Evolutionary conservation across 2,113 vertebrate genomes (phyloP).

Genomic region (Pseudopipra pipra): DNA sequence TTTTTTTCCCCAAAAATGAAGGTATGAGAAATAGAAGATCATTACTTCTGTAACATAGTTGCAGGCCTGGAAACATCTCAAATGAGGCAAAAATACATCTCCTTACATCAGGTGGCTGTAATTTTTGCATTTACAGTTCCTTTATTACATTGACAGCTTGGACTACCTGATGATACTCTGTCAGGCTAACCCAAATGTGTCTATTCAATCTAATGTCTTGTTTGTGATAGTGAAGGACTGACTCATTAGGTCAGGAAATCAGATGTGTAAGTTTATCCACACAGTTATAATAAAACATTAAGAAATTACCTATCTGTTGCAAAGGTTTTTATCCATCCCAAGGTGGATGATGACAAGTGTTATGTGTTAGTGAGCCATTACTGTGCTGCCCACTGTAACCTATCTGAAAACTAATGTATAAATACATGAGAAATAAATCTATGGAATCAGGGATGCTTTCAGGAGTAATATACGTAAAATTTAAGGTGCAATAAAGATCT

Average conservation of each 20-base stretch:
- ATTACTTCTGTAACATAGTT: not conserved
- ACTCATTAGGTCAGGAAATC: not conserved
- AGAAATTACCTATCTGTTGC: not conserved
- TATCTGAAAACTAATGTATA: not conserved
- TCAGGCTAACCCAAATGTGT: not conserved
- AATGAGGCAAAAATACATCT: not conserved
- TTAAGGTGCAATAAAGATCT: not conserved
- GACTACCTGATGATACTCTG: not conserved
- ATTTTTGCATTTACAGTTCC: constrained; percentile 4
- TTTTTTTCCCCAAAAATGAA: not conserved
- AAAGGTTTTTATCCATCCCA: not conserved
- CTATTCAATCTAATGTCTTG: not conserved
- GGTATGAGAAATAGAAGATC: not conserved
- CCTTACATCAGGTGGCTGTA: not conserved
- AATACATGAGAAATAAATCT: not conserved
- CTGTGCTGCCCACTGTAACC: not conserved
- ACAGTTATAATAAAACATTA: not conserved
- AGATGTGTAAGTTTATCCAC: not conserved
- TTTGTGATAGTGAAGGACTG: not conserved
- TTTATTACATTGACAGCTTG: not conserved
- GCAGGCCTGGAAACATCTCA: not conserved
- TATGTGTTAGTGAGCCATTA: not conserved
- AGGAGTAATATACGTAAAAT: not conserved
- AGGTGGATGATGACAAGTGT: not conserved
- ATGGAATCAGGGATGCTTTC: not conserved